Conservation (phyloP, 2,113 vertebrate genomes). For the Scomber colias region DNA sequence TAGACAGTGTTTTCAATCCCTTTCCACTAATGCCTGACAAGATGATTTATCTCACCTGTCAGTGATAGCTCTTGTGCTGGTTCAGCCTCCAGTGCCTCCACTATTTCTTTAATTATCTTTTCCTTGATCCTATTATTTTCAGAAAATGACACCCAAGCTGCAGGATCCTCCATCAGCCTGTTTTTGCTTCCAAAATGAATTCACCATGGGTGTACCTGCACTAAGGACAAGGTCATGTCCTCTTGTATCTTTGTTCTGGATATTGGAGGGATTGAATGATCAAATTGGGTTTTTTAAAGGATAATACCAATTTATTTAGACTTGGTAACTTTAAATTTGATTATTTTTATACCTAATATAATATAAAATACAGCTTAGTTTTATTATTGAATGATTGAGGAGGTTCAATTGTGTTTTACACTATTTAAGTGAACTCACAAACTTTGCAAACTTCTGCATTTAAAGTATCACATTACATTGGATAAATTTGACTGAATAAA, state of each 20-base stretch:
- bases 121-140: constrained; percentile 4
- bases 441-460: too few relatives aligned
- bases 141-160: background rate
- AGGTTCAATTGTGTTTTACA: too few relatives aligned
- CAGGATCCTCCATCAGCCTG: background rate
- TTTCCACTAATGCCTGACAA: constrained; percentile 47
- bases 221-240: background rate
- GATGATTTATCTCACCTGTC: constrained; percentile 55
- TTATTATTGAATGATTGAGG: too few relatives aligned
- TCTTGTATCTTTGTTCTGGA: background rate
- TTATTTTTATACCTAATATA: too few relatives aligned
- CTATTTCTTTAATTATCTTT: background rate
- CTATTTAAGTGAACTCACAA: too few relatives aligned
- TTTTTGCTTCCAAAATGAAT: background rate
- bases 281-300: too few relatives aligned
- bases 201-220: background rate
- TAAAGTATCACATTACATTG: too few relatives aligned
- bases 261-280: background rate
- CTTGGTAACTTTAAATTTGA: too few relatives aligned
- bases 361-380: too few relatives aligned
- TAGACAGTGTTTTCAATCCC: constrained; percentile 17
- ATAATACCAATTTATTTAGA: too few relatives aligned
- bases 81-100: constrained; percentile 16
- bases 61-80: constrained; percentile 11
- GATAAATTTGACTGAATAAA: too few relatives aligned